phyloP scores from a whole-genome alignment of 2,797 vertebrate species.

The Leuciscus waleckii region DNA sequence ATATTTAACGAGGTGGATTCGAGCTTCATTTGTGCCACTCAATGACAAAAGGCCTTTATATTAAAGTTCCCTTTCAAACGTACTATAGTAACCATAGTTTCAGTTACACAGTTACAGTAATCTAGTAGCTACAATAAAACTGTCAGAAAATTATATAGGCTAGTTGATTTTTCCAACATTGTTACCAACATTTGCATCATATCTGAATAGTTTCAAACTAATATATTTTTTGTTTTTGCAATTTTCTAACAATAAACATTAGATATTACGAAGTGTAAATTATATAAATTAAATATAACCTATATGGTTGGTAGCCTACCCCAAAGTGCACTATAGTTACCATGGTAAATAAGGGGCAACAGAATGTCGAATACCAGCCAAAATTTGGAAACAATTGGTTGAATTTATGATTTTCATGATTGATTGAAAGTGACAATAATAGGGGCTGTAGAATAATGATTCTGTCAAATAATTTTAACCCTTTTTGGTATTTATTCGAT shows the following conservation, averaged over 20 bases:
- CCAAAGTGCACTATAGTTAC: not conserved
- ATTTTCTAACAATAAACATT: not conserved
- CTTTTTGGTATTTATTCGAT: not conserved
- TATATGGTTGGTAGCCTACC: not conserved
- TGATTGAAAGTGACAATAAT: not conserved
- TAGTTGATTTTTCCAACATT: not conserved
- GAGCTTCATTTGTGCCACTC: not conserved
- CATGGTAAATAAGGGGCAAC: not conserved
- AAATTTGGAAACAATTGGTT: not conserved
- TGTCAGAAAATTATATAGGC: no score
- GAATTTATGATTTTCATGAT: not conserved
- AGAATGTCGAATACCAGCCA: not conserved
- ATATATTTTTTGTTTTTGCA: not conserved
- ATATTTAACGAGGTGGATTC: not conserved
- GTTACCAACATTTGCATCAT: no score
- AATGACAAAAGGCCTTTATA: constrained; percentile 19
- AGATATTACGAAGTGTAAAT: not conserved
- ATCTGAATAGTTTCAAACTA: not conserved
- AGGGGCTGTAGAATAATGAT: not conserved
- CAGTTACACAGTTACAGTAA: not conserved
- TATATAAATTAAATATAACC: not conserved
- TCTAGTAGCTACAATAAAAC: not conserved
- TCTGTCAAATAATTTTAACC: not conserved
- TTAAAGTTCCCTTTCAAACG: not conserved
- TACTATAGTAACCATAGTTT: constrained; percentile 5